These are phyloP conservation scores for Amblyjoppa fuscipennis DNA, from an alignment of 2,888 invertebrate species.

Conservation along the genomic window DNA sequence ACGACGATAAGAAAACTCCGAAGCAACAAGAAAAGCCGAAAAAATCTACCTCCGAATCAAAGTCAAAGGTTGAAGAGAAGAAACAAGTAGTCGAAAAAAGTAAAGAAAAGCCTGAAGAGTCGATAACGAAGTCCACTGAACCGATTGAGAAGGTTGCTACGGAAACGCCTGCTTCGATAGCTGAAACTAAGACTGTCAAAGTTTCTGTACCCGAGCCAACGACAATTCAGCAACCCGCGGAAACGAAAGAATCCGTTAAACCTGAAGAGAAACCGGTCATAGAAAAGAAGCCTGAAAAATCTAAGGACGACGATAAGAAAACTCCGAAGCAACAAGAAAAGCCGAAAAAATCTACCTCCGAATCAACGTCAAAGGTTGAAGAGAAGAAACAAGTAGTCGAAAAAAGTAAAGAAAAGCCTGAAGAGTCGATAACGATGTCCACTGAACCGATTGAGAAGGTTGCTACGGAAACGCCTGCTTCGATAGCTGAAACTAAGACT, in stretches of 20 bases:
- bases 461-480: constrained; percentile 69
- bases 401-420: constrained; percentile 50
- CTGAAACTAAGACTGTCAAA: constrained; percentile 12
- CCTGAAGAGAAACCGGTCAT: constrained; percentile 44
- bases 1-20: constrained; percentile 57
- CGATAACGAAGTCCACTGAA: constrained; percentile 67
- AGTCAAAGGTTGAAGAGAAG: constrained; percentile 27
- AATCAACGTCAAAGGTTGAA: constrained; percentile 51
- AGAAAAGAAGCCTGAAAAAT: constrained; percentile 47
- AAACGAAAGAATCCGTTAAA: constrained; percentile 51
- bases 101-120: constrained; percentile 53
- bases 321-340: constrained; percentile 49
- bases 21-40: constrained; percentile 57
- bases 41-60: constrained; percentile 62
- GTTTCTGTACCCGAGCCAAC: constrained; percentile 12
- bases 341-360: constrained; percentile 60
- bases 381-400: constrained; percentile 28
- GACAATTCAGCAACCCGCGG: constrained; percentile 40
- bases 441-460: constrained; percentile 53
- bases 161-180: constrained; percentile 63
- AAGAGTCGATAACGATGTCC: constrained; percentile 59
- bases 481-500: background rate
- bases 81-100: constrained; percentile 27
- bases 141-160: constrained; percentile 52
- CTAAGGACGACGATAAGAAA: constrained; percentile 60